Percentiles rank a stretch among this genome's conserved stretches.
These are phyloP conservation scores for Actenoides hombroni DNA, from an alignment of 2,113 vertebrate genomes.

Conservation along the genomic window DNA sequence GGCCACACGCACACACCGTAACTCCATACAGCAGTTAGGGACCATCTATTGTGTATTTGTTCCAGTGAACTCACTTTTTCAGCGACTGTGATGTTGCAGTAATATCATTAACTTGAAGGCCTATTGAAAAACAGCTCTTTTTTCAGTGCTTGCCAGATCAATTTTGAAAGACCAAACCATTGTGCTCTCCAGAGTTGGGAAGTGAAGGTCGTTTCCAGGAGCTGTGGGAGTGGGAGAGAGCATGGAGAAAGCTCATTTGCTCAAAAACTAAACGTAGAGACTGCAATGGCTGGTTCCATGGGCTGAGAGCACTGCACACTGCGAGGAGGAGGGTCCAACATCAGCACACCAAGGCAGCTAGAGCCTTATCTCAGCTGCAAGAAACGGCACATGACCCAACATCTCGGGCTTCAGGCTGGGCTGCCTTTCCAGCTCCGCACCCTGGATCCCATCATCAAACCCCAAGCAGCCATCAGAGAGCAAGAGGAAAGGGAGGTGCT, in stretches of 20 bases:
- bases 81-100: not conserved
- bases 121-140: not conserved
- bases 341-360: not conserved
- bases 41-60: not conserved
- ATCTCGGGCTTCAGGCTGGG: not conserved
- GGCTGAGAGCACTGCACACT: not conserved
- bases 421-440: not conserved
- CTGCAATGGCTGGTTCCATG: not conserved
- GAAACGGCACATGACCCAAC: not conserved
- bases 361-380: not conserved
- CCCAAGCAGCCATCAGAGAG: not conserved
- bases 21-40: rapidly evolving
- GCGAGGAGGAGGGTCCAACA: not conserved
- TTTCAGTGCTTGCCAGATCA: not conserved
- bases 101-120: not conserved
- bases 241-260: not conserved
- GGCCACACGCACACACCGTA: not conserved
- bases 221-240: not conserved
- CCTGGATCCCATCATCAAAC: not conserved
- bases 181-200: not conserved
- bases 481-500: conserved; percentile 38
- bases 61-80: not conserved
- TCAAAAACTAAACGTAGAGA: not conserved
- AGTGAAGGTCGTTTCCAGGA: not conserved
- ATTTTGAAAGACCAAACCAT: not conserved